Conservation (phyloP, 2,888 invertebrate species). For the Corythucha ciliata region DNA sequence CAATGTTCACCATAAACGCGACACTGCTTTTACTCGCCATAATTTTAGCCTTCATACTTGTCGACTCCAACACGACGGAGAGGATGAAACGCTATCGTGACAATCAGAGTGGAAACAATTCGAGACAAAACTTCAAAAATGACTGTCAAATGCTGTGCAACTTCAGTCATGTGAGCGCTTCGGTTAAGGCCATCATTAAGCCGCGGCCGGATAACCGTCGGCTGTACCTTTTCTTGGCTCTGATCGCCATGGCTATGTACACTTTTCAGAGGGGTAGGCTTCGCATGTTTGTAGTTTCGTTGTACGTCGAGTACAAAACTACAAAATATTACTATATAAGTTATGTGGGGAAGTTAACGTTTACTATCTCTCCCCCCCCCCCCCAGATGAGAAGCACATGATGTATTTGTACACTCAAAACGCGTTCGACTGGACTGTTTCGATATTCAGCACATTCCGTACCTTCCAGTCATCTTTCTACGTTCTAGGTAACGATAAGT, state of each 20-base stretch:
- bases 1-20: conserved; percentile 65
- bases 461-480: conserved; percentile 63
- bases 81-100: too few relatives aligned
- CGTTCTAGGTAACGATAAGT: conserved; percentile 47
- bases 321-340: neutral
- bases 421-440: conserved; percentile 62
- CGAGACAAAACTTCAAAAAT: neutral
- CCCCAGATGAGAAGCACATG: conserved; percentile 63
- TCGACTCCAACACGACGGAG: conserved; percentile 18
- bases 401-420: conserved; percentile 63
- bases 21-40: conserved; percentile 52
- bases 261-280: conserved; percentile 61
- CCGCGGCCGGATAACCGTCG: conserved; percentile 50
- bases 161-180: conserved; percentile 45
- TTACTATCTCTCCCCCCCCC: neutral
- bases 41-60: conserved; percentile 47
- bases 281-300: neutral
- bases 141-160: neutral
- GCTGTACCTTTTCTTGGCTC: conserved; percentile 56
- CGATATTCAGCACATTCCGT: conserved; percentile 60
- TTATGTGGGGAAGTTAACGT: neutral
- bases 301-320: neutral
- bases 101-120: conserved; percentile 2
- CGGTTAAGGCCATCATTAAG: conserved; percentile 53
- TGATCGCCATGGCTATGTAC: conserved; percentile 66